Evolutionary conservation across 2,113 vertebrate species (phyloP).

Genomic region (Scolopax mira): DNA sequence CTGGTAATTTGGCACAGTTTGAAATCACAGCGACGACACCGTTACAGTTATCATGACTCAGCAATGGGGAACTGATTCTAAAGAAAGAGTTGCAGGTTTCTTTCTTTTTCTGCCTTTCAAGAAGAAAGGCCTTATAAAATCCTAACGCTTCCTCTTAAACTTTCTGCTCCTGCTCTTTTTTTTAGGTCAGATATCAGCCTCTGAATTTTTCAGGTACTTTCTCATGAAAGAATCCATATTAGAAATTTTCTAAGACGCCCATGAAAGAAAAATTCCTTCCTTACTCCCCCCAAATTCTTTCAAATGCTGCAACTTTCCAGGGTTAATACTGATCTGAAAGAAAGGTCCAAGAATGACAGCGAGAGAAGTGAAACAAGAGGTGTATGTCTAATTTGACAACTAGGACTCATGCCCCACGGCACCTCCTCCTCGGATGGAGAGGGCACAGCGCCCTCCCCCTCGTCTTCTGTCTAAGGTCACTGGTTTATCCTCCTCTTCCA

Average conservation of each 20-base stretch:
- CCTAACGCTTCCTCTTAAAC: slow-evolving; percentile 13
- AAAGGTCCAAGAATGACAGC: slow-evolving; percentile 62
- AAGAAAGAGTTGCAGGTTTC: slow-evolving; percentile 64
- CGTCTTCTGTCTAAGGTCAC: slow-evolving; percentile 71
- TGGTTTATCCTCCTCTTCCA: slow-evolving; percentile 71
- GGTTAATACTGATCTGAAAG: slow-evolving; percentile 58
- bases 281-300: slow-evolving; percentile 11
- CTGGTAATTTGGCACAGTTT: slow-evolving; percentile 92
- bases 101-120: slow-evolving; percentile 12
- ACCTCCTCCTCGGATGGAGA: slow-evolving; percentile 67
- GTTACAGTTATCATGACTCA: slow-evolving; percentile 44
- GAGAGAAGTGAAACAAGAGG: slow-evolving; percentile 66
- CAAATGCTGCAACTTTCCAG: slow-evolving; percentile 59
- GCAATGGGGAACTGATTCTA: slow-evolving; percentile 52
- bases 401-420: slow-evolving; percentile 67
- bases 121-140: background rate
- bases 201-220: slow-evolving; percentile 38
- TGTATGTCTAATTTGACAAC: slow-evolving; percentile 69
- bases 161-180: slow-evolving; percentile 23
- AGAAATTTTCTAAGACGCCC: slow-evolving; percentile 42
- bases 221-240: background rate
- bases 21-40: slow-evolving; percentile 65
- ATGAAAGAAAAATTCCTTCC: slow-evolving; percentile 42
- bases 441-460: slow-evolving; percentile 42
- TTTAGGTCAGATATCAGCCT: background rate